phyloP scores from a whole-genome alignment of 2,888 invertebrate genomes.

The Heliconius cydno region DNA sequence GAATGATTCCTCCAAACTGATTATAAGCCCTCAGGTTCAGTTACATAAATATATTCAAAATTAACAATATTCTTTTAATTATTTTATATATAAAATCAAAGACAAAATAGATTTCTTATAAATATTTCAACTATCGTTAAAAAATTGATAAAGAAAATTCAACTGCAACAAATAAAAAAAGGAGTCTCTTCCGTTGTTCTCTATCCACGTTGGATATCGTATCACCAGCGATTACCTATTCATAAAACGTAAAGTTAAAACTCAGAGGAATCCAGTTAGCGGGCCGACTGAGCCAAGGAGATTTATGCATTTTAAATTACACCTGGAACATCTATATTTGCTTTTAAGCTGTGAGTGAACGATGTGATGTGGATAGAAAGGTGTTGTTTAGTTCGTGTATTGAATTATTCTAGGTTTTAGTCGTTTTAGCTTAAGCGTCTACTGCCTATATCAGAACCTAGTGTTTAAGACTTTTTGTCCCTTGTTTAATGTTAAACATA shows the following conservation, averaged over 20 bases:
- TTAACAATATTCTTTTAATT: not conserved
- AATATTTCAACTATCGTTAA: not conserved
- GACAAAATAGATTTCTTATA: not conserved
- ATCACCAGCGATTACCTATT: constrained; percentile 73
- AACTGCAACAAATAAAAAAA: not conserved
- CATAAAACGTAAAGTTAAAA: constrained; percentile 77
- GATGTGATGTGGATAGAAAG: not conserved
- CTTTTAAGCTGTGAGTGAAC: constrained; percentile 5
- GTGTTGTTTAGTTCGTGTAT: not conserved
- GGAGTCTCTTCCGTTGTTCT: constrained; percentile 46
- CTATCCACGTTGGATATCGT: constrained; percentile 50
- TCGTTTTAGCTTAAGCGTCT: not conserved
- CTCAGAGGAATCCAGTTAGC: constrained; percentile 72
- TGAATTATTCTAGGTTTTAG: not conserved
- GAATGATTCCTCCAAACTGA: not conserved
- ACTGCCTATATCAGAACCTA: not conserved
- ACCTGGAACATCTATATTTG: constrained; percentile 39
- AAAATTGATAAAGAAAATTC: not conserved
- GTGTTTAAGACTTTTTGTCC: not conserved
- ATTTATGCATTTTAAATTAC: constrained; percentile 77
- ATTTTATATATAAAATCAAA: not conserved
- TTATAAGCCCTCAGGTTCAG: not conserved
- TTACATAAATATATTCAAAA: not conserved
- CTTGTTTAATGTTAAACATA: too few relatives aligned
- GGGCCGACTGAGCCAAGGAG: constrained; percentile 69